Evolutionary conservation across 2,888 invertebrate genomes (phyloP), one percentile per base, ranked within the genome.

Genomic region (Crematogaster levior): DNA sequence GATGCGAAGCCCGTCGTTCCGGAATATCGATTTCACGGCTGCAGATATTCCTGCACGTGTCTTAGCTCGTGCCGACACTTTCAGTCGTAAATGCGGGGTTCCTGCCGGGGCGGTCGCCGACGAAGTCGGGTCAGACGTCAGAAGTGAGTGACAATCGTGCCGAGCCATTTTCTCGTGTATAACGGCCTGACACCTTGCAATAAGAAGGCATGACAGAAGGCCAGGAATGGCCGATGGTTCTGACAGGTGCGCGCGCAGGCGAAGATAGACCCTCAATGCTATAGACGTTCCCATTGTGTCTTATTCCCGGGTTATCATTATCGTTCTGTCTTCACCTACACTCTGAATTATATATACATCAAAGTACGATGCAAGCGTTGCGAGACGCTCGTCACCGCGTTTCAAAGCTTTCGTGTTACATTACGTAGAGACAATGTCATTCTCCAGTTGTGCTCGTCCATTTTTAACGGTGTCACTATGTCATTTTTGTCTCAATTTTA

Each of bases 251-350:
- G 83, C 88, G 82, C 86, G 84, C 86, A 84, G 9, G 58, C 56
- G 30, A 73, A 61, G 70, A 65, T 60, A 74, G 82, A 81, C 48
- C 63, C 53, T 68, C 48, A 56, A n/a, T 56, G 61, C 72, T 85
- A 84, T 83, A 86, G 85, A 82, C 81, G 40, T 80, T 66, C 48
- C 80, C 81, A 83, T 89, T 85, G 81, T 87, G 81, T 61, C 84
- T 87, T 87, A 86, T 84, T 81, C 75, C 68, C 65, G 81, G 82
- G 81, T 85, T 89, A 90, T 89, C 89, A 85, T 89, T 89, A 88
- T 86, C 86, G 82, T 63, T 72, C 85, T 85, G 89, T 89, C 90
- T 84, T 88, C 88, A 84, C 86, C 82, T 89, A 81, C 53, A 51
- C 70, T 46, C 75, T 85, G 89, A 87, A 89, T 88, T 87, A 88